Conservation (phyloP, 2,888 invertebrate species). For the Andrena bucephala region DNA sequence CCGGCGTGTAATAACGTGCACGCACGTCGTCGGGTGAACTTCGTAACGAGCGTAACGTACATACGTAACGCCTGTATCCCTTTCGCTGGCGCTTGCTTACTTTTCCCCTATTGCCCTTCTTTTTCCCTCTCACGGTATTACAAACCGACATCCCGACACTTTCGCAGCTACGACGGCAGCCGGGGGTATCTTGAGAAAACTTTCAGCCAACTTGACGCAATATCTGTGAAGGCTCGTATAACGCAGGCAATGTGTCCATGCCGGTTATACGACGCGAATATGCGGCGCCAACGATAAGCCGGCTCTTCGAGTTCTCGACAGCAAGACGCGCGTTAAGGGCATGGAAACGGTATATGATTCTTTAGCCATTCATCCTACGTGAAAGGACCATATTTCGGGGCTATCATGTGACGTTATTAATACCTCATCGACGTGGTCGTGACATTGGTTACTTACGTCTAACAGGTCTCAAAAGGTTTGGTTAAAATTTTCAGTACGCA, state of each 20-base stretch:
- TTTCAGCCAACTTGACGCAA: slow-evolving; percentile 75
- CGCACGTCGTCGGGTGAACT: slow-evolving; percentile 75
- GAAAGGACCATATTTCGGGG: neutral
- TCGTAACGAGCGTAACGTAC: slow-evolving; percentile 73
- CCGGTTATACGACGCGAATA: slow-evolving; percentile 61
- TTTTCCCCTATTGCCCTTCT: slow-evolving; percentile 18
- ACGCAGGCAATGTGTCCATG: slow-evolving; percentile 69
- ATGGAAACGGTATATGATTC: slow-evolving; percentile 19
- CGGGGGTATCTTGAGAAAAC: slow-evolving; percentile 69
- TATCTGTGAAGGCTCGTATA: slow-evolving; percentile 71
- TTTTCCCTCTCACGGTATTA: slow-evolving; percentile 53
- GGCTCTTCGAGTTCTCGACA: slow-evolving; percentile 34
- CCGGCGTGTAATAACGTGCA: slow-evolving; percentile 77
- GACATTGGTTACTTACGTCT: too few species aligned
- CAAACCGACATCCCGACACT: slow-evolving; percentile 48
- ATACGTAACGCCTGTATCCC: slow-evolving; percentile 58
- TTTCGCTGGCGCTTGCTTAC: slow-evolving; percentile 47
- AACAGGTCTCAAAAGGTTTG: too few species aligned
- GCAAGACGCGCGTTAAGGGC: slow-evolving; percentile 13
- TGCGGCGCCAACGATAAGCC: slow-evolving; percentile 48
- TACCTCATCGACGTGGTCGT: neutral
- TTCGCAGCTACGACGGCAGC: slow-evolving; percentile 44
- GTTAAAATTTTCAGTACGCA: too few species aligned
- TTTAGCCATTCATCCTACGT: neutral
- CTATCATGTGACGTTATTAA: neutral